Conservation (phyloP, 2,797 vertebrate genomes). For the Falco naumanni region DNA sequence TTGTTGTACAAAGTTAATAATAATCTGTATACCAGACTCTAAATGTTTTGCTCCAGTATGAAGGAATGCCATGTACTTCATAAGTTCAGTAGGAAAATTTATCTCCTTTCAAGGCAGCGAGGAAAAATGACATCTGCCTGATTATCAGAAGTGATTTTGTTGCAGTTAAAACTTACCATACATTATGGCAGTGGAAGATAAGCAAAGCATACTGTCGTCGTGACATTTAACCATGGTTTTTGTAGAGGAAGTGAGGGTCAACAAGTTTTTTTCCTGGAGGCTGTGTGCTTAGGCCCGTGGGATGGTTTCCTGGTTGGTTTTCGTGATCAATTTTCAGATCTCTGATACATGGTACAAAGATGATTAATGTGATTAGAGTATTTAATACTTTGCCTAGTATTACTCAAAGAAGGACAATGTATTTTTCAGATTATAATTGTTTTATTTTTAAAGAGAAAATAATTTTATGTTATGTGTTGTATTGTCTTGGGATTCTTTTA, state of each 20-base stretch:
- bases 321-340: background rate
- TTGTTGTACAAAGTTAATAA: background rate
- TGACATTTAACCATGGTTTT: background rate
- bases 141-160: background rate
- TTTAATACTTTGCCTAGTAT: background rate
- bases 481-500: background rate
- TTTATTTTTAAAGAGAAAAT: background rate
- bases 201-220: background rate
- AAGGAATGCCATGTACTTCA: background rate
- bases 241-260: background rate
- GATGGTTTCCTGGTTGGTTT: background rate
- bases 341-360: background rate
- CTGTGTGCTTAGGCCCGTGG: background rate
- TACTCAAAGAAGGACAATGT: background rate
- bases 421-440: background rate
- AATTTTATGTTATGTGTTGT: background rate
- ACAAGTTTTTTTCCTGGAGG: background rate
- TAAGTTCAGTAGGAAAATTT: background rate
- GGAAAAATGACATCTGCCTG: background rate
- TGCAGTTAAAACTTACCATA: background rate
- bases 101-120: background rate
- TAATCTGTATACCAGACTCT: background rate
- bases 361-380: background rate
- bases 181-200: background rate
- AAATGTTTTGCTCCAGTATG: background rate